Evolutionary conservation across 2,888 invertebrate genomes (phyloP), one percentile per base, ranked within the genome.

Genomic region (Clivina fossor): DNA sequence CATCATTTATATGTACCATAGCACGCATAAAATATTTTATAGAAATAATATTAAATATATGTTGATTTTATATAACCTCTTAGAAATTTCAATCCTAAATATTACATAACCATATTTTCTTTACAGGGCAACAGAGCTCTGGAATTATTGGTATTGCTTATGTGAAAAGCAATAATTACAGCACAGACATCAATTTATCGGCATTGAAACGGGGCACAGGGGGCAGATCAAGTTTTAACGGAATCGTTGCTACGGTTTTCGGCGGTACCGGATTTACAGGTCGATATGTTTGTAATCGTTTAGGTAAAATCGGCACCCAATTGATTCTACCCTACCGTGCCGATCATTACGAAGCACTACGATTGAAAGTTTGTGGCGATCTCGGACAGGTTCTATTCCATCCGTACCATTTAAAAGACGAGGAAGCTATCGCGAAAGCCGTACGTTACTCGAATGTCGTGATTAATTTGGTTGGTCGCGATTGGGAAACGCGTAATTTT

Each of bases 211-310:
- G 88, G 61, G 93, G 93, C 20, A 90, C 92, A 15, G 93, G 93
- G 9, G 98, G 97, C 13, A 84, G 99, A 26, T 89, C 90, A 63
- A 97, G 96, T 68, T 99, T 98, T 73, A 98, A 90, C 76, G 99
- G 99, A 0, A 80, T 91, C 51, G 94, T 98, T 2, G 94, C 93
- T n/a, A 99, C 99, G n/a, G 90, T 99, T 1, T 97, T 98, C 72
- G 98, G 98, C 47, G 84, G 85, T 53, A 86, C 86, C 26, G 98
- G 98, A 1, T 93, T 93, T 68, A 75, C 97, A 1, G 99, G 98
- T 0, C 80, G 85, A 61, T 86, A 88, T 77, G 83, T 98, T 11
- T 86, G 90, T 71, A 96, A 94, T 71, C 85, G 86, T 67, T 77
- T 99, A 50, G 98, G 96, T 66, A 93, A 89, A 75, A 81, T 80